These are phyloP conservation scores for Amazona guildingii DNA, from an alignment of 2,113 vertebrate species.

Conservation along the genomic window DNA sequence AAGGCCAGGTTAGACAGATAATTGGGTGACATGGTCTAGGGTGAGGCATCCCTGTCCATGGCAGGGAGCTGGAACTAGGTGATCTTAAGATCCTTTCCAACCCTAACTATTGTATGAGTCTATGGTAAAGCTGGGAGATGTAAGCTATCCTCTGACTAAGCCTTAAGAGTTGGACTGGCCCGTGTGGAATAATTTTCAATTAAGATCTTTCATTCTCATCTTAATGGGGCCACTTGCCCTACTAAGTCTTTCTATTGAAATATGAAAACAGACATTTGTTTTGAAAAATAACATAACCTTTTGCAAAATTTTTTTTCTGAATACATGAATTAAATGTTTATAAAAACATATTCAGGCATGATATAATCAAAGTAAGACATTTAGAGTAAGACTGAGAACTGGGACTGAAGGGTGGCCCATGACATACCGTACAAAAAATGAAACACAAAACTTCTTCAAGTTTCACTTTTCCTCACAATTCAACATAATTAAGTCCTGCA, in stretches of 20 bases:
- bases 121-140: neutral
- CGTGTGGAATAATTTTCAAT: neutral
- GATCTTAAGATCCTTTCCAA: neutral
- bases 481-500: neutral
- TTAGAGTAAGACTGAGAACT: neutral
- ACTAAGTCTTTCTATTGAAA: neutral
- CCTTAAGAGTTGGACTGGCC: neutral
- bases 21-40: neutral
- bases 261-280: neutral
- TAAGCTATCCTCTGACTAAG: neutral
- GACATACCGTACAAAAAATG: neutral
- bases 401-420: neutral
- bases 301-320: neutral
- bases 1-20: neutral
- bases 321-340: neutral
- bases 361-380: neutral
- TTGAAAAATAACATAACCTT: neutral
- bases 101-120: neutral
- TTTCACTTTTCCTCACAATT: conserved; percentile 4
- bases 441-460: neutral
- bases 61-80: neutral
- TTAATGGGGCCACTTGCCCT: neutral
- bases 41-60: neutral
- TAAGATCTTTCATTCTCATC: neutral
- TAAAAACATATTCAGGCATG: neutral